Percentiles rank a stretch among this genome's conserved stretches.
Conservation (phyloP, 1,140 invertebrate genomes). For the Drosophila baimaii region DNA sequence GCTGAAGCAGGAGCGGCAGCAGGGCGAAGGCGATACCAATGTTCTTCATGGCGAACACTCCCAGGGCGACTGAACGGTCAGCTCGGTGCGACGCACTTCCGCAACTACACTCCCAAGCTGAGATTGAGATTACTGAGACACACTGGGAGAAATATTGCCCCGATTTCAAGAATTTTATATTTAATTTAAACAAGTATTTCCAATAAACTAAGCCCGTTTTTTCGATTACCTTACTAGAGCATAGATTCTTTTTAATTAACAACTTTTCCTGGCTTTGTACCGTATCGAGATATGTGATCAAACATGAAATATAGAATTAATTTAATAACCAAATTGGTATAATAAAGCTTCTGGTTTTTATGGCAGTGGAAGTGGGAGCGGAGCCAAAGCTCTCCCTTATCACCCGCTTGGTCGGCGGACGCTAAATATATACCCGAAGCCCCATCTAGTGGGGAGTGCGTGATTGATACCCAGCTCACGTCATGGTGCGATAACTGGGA, state of each 20-base stretch:
- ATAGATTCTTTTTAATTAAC: not conserved
- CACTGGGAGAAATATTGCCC: not conserved
- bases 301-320: not conserved
- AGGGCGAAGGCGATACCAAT: conserved; percentile 19
- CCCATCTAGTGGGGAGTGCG: conserved; percentile 31
- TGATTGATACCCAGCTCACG: conserved; percentile 48
- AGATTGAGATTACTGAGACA: conserved; percentile 31
- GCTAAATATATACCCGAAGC: not conserved
- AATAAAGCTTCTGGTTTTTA: not conserved
- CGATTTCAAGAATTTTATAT: not conserved
- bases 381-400: conserved; percentile 43
- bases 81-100: conserved; percentile 66
- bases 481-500: not conserved
- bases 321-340: conserved; percentile 2
- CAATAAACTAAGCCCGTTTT: too few species aligned
- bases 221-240: too few species aligned
- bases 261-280: too few species aligned
- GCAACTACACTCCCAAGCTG: conserved; percentile 12
- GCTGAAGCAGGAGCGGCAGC: conserved; percentile 15
- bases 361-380: conserved; percentile 13
- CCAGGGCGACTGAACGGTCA: conserved; percentile 39
- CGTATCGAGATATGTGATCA: too few species aligned
- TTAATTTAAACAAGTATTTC: not conserved
- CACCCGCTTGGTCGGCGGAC: conserved; percentile 13
- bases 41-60: conserved; percentile 61